Conservation (phyloP, 2,797 vertebrate genomes). For the Merluccius polli region DNA sequence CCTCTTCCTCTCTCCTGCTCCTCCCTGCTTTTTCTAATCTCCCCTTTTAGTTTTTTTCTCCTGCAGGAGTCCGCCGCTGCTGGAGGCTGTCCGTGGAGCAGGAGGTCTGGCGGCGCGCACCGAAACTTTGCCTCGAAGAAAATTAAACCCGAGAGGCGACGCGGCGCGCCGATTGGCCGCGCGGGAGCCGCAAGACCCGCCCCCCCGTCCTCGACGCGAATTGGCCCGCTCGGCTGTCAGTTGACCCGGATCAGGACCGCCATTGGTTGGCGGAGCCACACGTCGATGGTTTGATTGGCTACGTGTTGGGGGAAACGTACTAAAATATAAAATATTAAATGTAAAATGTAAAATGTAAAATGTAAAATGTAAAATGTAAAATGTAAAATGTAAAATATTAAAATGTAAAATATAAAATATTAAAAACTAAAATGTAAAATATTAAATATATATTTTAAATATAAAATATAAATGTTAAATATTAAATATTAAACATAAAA, state of each 20-base stretch:
- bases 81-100: conserved; percentile 31
- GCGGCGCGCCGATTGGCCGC: conserved; percentile 61
- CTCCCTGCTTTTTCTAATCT: conserved; percentile 16
- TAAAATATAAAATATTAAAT: neutral
- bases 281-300: too few relatives aligned
- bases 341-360: neutral
- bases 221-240: conserved; percentile 58
- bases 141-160: conserved; percentile 56
- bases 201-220: conserved; percentile 22
- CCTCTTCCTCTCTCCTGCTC: conserved; percentile 14
- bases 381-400: neutral
- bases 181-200: conserved; percentile 24
- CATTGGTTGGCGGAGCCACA: conserved; percentile 34
- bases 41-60: conserved; percentile 20
- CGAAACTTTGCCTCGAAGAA: conserved; percentile 70
- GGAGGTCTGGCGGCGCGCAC: conserved; percentile 51
- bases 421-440: too few relatives aligned
- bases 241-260: conserved; percentile 46
- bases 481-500: neutral
- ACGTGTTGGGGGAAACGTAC: neutral
- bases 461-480: too few relatives aligned
- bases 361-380: neutral
- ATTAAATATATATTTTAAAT: too few relatives aligned
- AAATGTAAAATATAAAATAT: too few relatives aligned
- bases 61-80: conserved; percentile 38